Evolutionary conservation across 30 jellyfish, hydroid and myxozoan species (phyloP).

Genomic region (Mastigias papua): DNA sequence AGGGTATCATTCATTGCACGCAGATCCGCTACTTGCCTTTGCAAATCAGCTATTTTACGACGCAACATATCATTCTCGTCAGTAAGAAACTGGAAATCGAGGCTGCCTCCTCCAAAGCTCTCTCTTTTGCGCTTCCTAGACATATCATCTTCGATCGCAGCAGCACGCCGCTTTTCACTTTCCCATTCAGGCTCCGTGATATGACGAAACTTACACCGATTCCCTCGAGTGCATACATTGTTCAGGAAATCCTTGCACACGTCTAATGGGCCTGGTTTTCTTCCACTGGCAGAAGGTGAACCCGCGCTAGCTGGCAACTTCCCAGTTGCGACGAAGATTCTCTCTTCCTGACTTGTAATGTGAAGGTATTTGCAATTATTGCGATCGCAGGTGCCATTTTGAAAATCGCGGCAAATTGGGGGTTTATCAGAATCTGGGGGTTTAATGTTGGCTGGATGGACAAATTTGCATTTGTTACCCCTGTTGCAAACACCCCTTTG

Average conservation of each 20-base stretch:
- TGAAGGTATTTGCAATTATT: slow-evolving; percentile 90
- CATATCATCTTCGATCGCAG: slow-evolving; percentile 51
- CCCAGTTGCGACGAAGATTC: slow-evolving; percentile 80
- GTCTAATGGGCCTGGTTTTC: slow-evolving; percentile 39
- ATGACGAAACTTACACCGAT: slow-evolving; percentile 90
- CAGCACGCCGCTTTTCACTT: slow-evolving; percentile 73
- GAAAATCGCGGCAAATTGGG: slow-evolving; percentile 95
- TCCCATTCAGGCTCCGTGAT: slow-evolving; percentile 80
- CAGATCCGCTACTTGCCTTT: slow-evolving; percentile 95
- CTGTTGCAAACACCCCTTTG: slow-evolving; percentile 96
- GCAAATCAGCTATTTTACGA: slow-evolving; percentile 93
- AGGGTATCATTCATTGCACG: slow-evolving; percentile 97
- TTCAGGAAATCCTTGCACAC: slow-evolving; percentile 95
- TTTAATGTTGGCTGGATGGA: slow-evolving; percentile 77
- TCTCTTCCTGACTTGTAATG: slow-evolving; percentile 89
- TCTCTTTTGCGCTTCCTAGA: slow-evolving; percentile 90
- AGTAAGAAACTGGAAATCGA: slow-evolving; percentile 71
- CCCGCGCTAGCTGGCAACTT: slow-evolving; percentile 81
- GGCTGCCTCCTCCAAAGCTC: slow-evolving; percentile 71
- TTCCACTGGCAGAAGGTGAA: slow-evolving; percentile 14
- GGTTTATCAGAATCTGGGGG: slow-evolving; percentile 79
- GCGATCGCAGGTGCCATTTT: slow-evolving; percentile 92
- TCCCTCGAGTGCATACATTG: slow-evolving; percentile 89
- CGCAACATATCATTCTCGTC: slow-evolving; percentile 96
- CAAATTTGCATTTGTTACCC: slow-evolving; percentile 87